These are phyloP conservation scores for Chaenodraco wilsoni DNA, from an alignment of 2,797 vertebrate species.

Conservation along the genomic window DNA sequence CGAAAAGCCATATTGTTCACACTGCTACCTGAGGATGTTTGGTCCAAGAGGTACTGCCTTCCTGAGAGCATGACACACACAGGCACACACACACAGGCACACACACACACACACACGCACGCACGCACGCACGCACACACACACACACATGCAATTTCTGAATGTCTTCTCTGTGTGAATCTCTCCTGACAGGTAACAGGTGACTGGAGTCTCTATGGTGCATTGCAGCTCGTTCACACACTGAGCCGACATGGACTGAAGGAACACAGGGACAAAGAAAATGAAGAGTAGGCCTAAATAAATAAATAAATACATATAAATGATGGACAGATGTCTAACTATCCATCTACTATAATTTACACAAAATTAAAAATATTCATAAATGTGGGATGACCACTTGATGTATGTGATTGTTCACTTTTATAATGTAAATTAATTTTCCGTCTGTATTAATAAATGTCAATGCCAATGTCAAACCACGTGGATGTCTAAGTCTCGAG, in stretches of 20 bases:
- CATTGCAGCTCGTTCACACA: conserved; percentile 28
- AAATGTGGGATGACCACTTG: conserved; percentile 26
- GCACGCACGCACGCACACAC: neutral
- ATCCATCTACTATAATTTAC: neutral
- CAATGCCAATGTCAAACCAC: neutral
- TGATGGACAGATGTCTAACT: neutral
- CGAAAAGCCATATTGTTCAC: conserved; percentile 86
- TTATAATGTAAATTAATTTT: conserved; percentile 21
- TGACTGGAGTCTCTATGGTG: conserved; percentile 44
- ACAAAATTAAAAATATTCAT: conserved; percentile 37
- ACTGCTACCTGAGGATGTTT: conserved; percentile 86
- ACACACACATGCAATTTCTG: conserved; percentile 9
- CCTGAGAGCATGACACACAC: neutral
- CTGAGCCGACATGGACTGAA: conserved; percentile 24
- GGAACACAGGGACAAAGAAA: neutral
- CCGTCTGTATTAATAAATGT: conserved; percentile 30
- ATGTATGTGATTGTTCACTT: conserved; percentile 30
- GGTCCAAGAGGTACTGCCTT: conserved; percentile 82
- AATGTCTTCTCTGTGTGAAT: conserved; percentile 20
- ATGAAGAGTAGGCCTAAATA: neutral
- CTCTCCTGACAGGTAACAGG: conserved; percentile 69
- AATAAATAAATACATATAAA: conserved; percentile 8
- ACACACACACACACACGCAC: too few species aligned
- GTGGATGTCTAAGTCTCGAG: conserved; percentile 14
- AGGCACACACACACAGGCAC: neutral